These are phyloP conservation scores for Monomorium pharaonis DNA, from an alignment of 1,140 invertebrate species.

Conservation along the genomic window DNA sequence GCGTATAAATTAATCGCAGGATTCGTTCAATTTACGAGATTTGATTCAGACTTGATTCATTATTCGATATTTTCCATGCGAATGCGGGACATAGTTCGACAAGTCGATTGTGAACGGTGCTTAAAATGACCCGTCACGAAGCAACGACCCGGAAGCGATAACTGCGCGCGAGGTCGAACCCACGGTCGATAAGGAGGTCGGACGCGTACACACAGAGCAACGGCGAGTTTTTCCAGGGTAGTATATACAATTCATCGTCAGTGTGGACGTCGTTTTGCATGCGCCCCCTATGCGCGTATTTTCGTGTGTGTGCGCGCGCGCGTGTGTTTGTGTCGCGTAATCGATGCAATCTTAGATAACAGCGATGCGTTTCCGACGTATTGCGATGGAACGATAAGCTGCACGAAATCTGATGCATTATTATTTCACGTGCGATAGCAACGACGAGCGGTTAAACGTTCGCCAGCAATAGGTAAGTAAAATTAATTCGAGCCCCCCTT, in stretches of 20 bases:
- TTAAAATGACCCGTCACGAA: conserved; percentile 77
- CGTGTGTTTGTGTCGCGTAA: conserved; percentile 58
- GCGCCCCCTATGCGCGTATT: conserved; percentile 6
- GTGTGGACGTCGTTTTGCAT: conserved; percentile 49
- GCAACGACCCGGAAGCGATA: conserved; percentile 81
- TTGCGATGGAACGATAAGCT: conserved; percentile 34
- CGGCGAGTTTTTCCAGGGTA: conserved; percentile 62
- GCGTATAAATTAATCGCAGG: not conserved
- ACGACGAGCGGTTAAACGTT: not conserved
- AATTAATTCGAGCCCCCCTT: not conserved
- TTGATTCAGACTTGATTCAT: not conserved
- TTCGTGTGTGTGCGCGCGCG: no score
- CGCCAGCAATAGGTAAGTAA: not conserved
- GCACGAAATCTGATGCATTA: conserved; percentile 33
- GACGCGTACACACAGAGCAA: conserved; percentile 50
- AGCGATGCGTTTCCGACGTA: conserved; percentile 64
- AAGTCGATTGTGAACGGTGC: conserved; percentile 64
- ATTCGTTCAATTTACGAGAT: not conserved
- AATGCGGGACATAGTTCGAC: not conserved
- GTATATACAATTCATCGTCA: conserved; percentile 34
- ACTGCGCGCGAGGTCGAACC: conserved; percentile 74
- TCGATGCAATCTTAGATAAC: conserved; percentile 70
- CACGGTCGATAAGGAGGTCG: conserved; percentile 80
- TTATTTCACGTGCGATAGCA: conserved; percentile 52
- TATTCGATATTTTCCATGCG: not conserved